A percentile compares a stretch with the other conserved stretches of the same genome.
These are phyloP conservation scores for Corella eumyota DNA, from an alignment of 23 tunicate genomes.

Conservation along the genomic window DNA sequence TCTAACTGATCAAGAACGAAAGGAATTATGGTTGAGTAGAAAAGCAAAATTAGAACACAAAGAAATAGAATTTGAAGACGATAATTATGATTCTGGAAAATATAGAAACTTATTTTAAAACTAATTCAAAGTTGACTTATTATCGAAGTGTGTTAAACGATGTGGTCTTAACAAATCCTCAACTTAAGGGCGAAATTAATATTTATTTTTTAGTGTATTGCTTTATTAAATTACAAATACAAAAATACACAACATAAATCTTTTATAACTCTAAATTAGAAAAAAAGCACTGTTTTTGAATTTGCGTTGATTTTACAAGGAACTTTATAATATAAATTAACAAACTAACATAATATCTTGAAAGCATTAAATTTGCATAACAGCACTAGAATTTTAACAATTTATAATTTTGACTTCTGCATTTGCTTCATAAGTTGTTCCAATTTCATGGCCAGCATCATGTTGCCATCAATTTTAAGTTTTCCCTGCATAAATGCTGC, in stretches of 20 bases:
- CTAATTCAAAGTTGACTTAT: not conserved
- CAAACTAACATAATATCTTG: not conserved
- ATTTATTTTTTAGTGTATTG: too few species aligned
- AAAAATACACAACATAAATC: too few species aligned
- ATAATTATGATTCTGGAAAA: slow-evolving; percentile 38
- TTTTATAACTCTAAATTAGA: too few species aligned
- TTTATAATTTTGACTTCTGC: slow-evolving; percentile 47
- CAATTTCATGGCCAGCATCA: slow-evolving; percentile 95
- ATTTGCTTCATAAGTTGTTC: slow-evolving; percentile 81
- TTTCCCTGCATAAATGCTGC: slow-evolving; percentile 95
- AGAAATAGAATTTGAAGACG: slow-evolving; percentile 10
- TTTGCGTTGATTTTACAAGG: too few species aligned
- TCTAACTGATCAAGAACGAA: slow-evolving; percentile 39
- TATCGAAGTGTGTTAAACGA: too few species aligned
- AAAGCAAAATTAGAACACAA: slow-evolving; percentile 10
- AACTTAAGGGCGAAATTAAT: too few species aligned
- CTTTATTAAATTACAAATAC: too few species aligned
- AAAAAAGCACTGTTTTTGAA: too few species aligned
- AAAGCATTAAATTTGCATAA: not conserved
- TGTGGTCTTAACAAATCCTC: too few species aligned
- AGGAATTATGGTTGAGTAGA: slow-evolving; percentile 54
- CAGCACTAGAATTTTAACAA: not conserved
- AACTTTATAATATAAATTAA: too few species aligned
- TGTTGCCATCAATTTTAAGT: slow-evolving; percentile 92
- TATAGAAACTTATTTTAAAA: slow-evolving; percentile 41